Evolutionary conservation across 2,888 invertebrate genomes (phyloP), one percentile per base, ranked within the genome.

Genomic region (Drosophila nr. medialis): DNA sequence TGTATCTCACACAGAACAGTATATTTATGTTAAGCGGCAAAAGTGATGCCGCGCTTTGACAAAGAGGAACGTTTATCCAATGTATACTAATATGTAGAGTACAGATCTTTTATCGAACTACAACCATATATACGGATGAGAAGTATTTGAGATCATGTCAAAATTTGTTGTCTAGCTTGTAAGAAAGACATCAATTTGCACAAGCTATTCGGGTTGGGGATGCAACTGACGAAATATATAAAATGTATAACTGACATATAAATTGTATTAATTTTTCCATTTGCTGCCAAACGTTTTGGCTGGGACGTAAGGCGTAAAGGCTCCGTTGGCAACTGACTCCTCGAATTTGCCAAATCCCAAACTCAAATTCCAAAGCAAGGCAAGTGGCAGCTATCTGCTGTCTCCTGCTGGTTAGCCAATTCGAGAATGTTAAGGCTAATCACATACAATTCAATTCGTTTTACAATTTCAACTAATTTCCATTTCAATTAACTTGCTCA

Each of bases 381-480:
- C 29, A 34, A 38, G 21, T 29, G 34, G 40, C 18, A 27, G 27
- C 48, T 24, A 48, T 21, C 45, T 53, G 61, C 55, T 64, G 60
- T 36, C 53, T 54, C 49, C 64, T 66, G 62, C 70, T 81, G 86
- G 79, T 90, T 86, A 83, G 86, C 89, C 89, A 90, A 90, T 90
- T 90, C 81, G 86, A 82, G 83, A 89, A 90, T 88, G 79, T 90
- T 89, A 77, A 73, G 82, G 87, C 91, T 91, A 91, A 91, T 91
- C 91, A 90, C 91, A 90, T 91, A 82, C 91, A 91, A 91, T 91
- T 91, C 90, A 91, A 91, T 91, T 91, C 91, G 90, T 89, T 91
- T 91, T 90, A 91, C 91, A 91, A 91, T 91, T 91, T 91, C 91
- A 91, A 91, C 91, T 91, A 91, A 91, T 91, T 91, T 91, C 91